Conservation (phyloP, 2,113 vertebrate species). For the Xiphophorus hellerii region DNA sequence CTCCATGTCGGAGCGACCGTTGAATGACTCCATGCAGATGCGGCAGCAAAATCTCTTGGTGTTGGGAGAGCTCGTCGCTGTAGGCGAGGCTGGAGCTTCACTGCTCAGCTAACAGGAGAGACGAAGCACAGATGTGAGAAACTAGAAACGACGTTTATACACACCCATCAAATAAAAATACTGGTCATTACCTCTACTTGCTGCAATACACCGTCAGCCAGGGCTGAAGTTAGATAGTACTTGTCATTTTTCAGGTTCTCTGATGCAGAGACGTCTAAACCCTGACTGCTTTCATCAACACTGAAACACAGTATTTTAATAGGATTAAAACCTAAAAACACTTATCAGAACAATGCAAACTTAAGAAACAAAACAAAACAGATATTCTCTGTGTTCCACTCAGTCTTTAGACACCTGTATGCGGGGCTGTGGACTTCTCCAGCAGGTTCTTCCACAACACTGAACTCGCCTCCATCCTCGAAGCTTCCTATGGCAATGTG, state of each 20-base stretch:
- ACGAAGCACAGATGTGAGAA: slow-evolving; percentile 7
- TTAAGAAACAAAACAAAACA: neutral
- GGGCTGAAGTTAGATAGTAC: slow-evolving; percentile 82
- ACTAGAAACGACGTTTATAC: neutral
- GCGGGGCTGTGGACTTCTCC: slow-evolving; percentile 83
- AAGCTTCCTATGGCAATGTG: slow-evolving; percentile 87
- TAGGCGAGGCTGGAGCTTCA: slow-evolving; percentile 82
- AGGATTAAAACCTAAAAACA: neutral
- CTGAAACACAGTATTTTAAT: slow-evolving; percentile 51
- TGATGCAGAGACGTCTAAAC: slow-evolving; percentile 71
- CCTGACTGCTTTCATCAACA: slow-evolving; percentile 74
- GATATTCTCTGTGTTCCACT: neutral
- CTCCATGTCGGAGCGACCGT: slow-evolving; percentile 96
- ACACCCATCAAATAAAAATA: neutral
- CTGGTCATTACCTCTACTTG: slow-evolving; percentile 84
- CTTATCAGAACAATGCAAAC: neutral
- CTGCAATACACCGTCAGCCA: slow-evolving; percentile 82
- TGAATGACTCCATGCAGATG: slow-evolving; percentile 93
- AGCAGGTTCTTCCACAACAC: slow-evolving; percentile 82
- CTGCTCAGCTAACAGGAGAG: slow-evolving; percentile 77
- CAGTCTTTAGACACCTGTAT: slow-evolving; percentile 62
- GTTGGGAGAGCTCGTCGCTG: slow-evolving; percentile 66
- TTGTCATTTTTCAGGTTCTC: slow-evolving; percentile 83
- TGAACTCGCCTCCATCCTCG: slow-evolving; percentile 81
- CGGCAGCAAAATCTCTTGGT: slow-evolving; percentile 95